Evolutionary conservation across 23 tunicate species (phyloP).

Genomic region (Trididemnum clinides): DNA sequence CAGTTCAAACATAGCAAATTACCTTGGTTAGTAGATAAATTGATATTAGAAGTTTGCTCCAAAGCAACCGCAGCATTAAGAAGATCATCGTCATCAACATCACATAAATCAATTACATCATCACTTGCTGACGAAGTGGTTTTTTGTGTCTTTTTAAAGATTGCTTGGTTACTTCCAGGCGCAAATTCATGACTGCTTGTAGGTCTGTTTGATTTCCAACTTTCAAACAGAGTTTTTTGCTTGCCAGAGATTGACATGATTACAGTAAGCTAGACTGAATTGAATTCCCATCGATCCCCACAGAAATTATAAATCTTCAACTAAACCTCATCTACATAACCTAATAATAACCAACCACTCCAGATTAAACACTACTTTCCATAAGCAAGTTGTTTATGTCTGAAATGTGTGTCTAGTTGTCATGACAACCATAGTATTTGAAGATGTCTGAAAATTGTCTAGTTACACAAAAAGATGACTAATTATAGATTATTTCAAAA

Average conservation of each 20-base stretch:
- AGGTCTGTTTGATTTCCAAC: constrained; percentile 41
- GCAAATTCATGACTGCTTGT: neutral
- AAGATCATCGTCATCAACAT: constrained; percentile 71
- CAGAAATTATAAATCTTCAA: too few species aligned
- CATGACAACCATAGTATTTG: too few species aligned
- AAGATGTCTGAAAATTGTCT: too few species aligned
- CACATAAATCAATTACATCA: neutral
- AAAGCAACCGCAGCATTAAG: constrained; percentile 57
- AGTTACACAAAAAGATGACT: too few species aligned
- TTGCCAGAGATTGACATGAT: neutral
- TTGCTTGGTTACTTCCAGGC: neutral
- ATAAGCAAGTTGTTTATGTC: too few species aligned
- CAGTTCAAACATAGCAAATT: too few species aligned
- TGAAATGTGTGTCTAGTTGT: too few species aligned
- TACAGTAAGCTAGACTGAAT: neutral
- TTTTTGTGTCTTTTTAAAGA: neutral
- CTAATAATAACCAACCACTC: too few species aligned
- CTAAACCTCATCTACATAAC: too few species aligned
- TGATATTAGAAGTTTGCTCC: neutral
- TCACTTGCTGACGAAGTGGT: neutral
- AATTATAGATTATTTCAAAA: too few species aligned
- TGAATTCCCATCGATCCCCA: too few species aligned
- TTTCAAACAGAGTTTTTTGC: constrained; percentile 77
- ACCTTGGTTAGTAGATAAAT: neutral
- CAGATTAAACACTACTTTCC: too few species aligned